Evolutionary conservation across 92 coral and sea anemone species (phyloP), one percentile per base, ranked within the genome.

Genomic region (Zoanthus sociatus): DNA sequence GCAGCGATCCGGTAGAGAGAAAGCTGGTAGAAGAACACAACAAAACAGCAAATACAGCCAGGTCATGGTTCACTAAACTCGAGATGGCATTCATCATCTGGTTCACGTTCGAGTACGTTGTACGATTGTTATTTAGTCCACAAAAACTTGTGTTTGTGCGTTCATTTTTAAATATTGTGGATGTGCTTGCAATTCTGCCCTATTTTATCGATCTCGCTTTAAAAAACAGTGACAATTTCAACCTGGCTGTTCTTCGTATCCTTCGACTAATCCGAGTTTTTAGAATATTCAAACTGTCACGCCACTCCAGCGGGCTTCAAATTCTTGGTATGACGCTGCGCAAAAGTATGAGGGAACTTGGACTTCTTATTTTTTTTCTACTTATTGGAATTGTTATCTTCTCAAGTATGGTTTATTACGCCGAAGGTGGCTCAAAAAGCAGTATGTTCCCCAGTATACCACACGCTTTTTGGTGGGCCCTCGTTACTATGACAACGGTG

Each of bases 381-480:
- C 63, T 78, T 13, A 96, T 97, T 70, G 99, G 99, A 15, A 92
- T 97, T 6, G 99, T 97, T 4, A 92, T 97, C 30, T 97, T 97
- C 94, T 97, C 99, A n/a, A 95, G 98, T 63, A 96, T 96, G 94
- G 98, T 94, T 15, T 97, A 95, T 82, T 97, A 97, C 54, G 99
- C 99, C 9, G 99, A 97, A 87, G 91, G 90, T 9, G 99, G 98
- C 6, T 93, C 79, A 4, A 91, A 92, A 21, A 94, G 83, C 5
- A 90, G 98, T 10, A 89, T 79, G 67, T 93, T 97, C 48, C 83
- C 74, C 13, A 97, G 99, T 78, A 97, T 97, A 78, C 99, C 99
- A 71, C 92, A 93, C 83, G 94, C 99, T 1, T 97, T 97, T 83
- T 97, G 99, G 99, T 97, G 99, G 99, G 99, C 99, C n/a, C 83